Percentiles rank a stretch among this genome's conserved stretches.
phyloP scores from a whole-genome alignment of 37 sponge, comb jelly and placozoan species.

The Ianthella basta region DNA sequence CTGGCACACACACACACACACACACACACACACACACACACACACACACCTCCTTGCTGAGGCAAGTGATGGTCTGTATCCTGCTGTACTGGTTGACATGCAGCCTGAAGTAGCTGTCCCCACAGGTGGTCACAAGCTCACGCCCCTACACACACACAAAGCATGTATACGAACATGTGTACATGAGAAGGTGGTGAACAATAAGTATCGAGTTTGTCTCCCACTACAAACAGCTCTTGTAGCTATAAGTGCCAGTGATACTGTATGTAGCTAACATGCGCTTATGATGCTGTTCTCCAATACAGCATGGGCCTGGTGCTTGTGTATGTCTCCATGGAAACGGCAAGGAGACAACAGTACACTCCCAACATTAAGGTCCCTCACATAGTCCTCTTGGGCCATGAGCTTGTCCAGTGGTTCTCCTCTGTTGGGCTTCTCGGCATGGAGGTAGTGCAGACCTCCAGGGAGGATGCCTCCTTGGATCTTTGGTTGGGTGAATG shows the following conservation, averaged over 20 bases:
- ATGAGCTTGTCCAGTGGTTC: slow-evolving; percentile 10
- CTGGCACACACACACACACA: neutral
- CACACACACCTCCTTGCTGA: slow-evolving; percentile 50
- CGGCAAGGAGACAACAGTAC: neutral
- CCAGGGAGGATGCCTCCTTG: slow-evolving; percentile 51
- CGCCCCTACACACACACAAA: neutral
- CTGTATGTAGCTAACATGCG: too few relatives aligned
- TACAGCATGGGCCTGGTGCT: neutral
- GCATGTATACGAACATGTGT: neutral
- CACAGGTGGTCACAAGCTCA: slow-evolving; percentile 61
- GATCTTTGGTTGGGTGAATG: slow-evolving; percentile 48
- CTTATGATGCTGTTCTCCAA: neutral
- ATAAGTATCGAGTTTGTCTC: neutral
- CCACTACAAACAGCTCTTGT: neutral
- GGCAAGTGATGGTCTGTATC: slow-evolving; percentile 74
- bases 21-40: too few relatives aligned
- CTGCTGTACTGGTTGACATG: slow-evolving; percentile 70
- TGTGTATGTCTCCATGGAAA: neutral
- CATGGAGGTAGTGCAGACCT: slow-evolving; percentile 64
- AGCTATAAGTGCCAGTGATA: neutral
- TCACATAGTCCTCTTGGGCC: slow-evolving; percentile 11
- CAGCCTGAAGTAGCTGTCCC: slow-evolving; percentile 69
- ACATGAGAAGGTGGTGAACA: neutral
- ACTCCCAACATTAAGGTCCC: neutral
- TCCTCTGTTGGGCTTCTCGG: slow-evolving; percentile 50